Conservation (phyloP, 2,888 invertebrate genomes). For the Drosophila helvetica region DNA sequence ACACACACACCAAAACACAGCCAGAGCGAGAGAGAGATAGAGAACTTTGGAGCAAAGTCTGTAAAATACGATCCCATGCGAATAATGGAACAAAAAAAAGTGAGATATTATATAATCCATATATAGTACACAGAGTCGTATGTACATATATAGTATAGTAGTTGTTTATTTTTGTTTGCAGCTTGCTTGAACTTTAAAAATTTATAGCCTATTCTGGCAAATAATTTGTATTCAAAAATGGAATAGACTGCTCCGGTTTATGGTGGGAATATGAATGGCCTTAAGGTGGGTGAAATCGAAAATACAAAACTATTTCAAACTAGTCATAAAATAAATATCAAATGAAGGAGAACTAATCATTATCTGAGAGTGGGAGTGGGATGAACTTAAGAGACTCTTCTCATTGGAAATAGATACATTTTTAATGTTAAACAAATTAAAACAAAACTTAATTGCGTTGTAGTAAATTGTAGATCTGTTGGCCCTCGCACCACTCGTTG, state of each 20-base stretch:
- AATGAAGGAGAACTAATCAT: no score
- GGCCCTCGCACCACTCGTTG: no score
- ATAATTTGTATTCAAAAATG: neutral
- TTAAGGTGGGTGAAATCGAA: neutral
- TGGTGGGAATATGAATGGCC: neutral
- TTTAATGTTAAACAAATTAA: no score
- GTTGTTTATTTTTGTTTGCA: no score
- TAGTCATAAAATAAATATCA: no score
- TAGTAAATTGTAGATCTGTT: no score
- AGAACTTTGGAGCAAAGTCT: slow-evolving; percentile 24
- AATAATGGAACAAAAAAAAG: slow-evolving; percentile 22
- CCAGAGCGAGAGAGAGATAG: neutral
- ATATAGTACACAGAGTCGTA: slow-evolving; percentile 12
- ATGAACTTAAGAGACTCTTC: no score
- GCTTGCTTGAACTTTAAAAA: slow-evolving; percentile 29
- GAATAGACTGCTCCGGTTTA: neutral
- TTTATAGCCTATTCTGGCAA: slow-evolving; percentile 27
- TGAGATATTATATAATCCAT: slow-evolving; percentile 20
- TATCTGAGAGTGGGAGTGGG: no score
- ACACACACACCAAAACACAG: neutral
- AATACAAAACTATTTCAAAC: no score
- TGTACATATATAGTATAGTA: no score
- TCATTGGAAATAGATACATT: no score
- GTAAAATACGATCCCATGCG: slow-evolving; percentile 16
- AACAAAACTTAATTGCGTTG: no score